A percentile compares a stretch with the other conserved stretches of the same genome.
These are phyloP conservation scores for Thecocarcelia acutangulata DNA, from an alignment of 2,888 invertebrate genomes.

Conservation along the genomic window DNA sequence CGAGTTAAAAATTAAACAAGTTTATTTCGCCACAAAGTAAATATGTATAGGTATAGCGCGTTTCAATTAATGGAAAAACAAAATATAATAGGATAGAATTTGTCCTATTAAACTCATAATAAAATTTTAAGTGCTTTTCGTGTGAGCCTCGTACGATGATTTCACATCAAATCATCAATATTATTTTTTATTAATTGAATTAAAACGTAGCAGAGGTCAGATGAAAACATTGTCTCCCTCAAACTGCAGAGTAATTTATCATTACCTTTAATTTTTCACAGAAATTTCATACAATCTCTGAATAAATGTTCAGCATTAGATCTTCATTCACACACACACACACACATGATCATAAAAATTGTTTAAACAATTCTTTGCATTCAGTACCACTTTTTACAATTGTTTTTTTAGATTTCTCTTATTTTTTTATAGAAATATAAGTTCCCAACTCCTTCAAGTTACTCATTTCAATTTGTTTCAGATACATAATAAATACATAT, in stretches of 20 bases:
- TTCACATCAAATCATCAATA: constrained; percentile 45
- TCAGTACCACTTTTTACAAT: constrained; percentile 13
- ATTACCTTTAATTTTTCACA: not conserved
- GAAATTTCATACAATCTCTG: constrained; percentile 1
- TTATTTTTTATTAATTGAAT: constrained; percentile 60
- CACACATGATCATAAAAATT: not conserved
- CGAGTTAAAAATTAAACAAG: too few species aligned
- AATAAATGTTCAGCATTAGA: too few species aligned
- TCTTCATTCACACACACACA: not conserved
- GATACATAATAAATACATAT: not conserved
- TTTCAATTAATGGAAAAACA: too few species aligned
- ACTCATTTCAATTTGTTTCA: not conserved
- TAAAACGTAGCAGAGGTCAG: constrained; percentile 61
- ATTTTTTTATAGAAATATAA: constrained; percentile 49
- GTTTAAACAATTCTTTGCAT: not conserved
- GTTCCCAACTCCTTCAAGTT: not conserved
- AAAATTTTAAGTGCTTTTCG: constrained; percentile 5
- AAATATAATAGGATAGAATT: too few species aligned
- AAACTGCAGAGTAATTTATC: not conserved
- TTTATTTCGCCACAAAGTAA: too few species aligned
- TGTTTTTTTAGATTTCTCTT: constrained; percentile 54
- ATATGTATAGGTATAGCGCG: too few species aligned
- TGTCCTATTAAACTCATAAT: too few species aligned
- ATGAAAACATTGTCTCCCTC: constrained; percentile 18
- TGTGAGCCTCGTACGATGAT: constrained; percentile 33